Conservation (phyloP, 2,888 invertebrate genomes). For the Plebejus anna region DNA sequence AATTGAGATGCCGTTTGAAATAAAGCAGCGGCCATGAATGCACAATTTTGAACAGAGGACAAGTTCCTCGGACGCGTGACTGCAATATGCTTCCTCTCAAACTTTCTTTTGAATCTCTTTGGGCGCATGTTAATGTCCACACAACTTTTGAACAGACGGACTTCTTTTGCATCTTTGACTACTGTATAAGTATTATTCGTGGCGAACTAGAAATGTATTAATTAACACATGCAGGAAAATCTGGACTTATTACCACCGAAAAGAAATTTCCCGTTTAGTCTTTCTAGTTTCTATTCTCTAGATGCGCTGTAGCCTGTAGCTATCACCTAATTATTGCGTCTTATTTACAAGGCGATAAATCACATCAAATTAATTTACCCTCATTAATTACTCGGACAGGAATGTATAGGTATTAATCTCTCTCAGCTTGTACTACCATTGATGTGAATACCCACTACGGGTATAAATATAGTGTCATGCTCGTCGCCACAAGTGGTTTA, state of each 20-base stretch:
- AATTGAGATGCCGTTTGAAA: conserved; percentile 10
- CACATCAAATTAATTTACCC: conserved; percentile 16
- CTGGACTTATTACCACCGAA: background rate
- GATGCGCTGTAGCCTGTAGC: background rate
- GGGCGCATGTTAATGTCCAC: background rate
- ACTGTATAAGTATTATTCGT: background rate
- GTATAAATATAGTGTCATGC: conserved; percentile 17
- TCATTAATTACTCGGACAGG: conserved; percentile 9
- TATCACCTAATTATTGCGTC: conserved; percentile 5
- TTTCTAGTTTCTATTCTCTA: background rate
- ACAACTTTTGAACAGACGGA: background rate
- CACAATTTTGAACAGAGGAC: conserved; percentile 5
- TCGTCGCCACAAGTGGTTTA: background rate
- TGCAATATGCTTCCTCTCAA: conserved; percentile 16
- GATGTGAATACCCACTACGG: background rate
- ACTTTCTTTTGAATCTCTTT: conserved; percentile 18
- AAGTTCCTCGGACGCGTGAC: conserved; percentile 15
- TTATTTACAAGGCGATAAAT: background rate
- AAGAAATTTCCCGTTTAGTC: background rate
- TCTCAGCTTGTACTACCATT: background rate
- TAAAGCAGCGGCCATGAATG: background rate
- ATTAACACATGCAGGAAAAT: background rate
- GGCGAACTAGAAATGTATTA: background rate
- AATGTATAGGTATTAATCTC: conserved; percentile 14
- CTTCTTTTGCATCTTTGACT: background rate